Evolutionary conservation across 2,888 invertebrate species (phyloP), one percentile per base, ranked within the genome.

Genomic region (Carcina quercana): DNA sequence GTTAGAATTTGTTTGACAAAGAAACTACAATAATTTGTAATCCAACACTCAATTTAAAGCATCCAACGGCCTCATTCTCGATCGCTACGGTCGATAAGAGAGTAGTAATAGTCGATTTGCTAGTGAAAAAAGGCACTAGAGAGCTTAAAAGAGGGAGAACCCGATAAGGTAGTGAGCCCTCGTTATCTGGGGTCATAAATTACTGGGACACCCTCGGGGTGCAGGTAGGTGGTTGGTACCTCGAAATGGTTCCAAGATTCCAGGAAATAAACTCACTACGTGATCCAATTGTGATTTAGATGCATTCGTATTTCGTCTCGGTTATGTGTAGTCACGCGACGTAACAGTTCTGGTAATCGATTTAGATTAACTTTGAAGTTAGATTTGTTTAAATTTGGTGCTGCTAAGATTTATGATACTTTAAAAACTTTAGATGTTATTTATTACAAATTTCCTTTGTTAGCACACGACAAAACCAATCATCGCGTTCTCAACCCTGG

Each of bases 201-300:
- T 79, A 82, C 76, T 50, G 67, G 50, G 63, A 67, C 80, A 73
- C 80, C 82, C 79, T 66, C 55, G 60, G 50, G 60, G 67, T 20
- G 69, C 76, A 78, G 76, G 75, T 75, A 75, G 64, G 53, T 53
- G 55, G 60, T 45, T 48, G 57, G 59, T 66, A 63, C 60, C 65
- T 58, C 54, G 65, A 68, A 71, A 70, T 57, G 63, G 56, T 55
- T 62, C 59, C 58, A 67, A 64, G 60, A 70, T 70, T 64, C 70
- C 64, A 63, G 73, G 73, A 78, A 80, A 80, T 80, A 76, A 75
- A 78, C 72, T 68, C 65, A 60, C 74, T 82, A 79, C 82, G 82
- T 82, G 82, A 82, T 82, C 82, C 80, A 82, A 82, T 82, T 79
- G 79, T 73, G 61, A 75, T 80, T 79, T 74, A 72, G 71, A 63